A percentile compares a stretch with the other conserved stretches of the same genome.
phyloP scores from a whole-genome alignment of 2,888 invertebrate genomes.

The Polia nebulosa region DNA sequence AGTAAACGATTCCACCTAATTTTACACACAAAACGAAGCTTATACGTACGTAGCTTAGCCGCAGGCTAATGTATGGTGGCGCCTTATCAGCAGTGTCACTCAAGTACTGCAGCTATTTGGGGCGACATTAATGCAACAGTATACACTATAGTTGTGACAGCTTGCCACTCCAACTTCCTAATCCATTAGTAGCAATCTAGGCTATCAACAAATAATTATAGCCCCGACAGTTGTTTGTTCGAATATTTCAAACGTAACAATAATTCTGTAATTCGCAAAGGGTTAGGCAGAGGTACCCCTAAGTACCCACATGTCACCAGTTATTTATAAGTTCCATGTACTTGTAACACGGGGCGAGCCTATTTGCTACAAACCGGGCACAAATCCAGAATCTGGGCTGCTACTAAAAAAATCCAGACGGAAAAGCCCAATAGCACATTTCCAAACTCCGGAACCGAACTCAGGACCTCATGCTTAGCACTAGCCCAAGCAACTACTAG shows the following conservation, averaged over 20 bases:
- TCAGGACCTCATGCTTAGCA: too few species aligned
- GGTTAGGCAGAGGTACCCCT: not conserved
- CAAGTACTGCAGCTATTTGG: constrained; percentile 22
- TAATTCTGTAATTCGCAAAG: not conserved
- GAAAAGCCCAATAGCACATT: too few species aligned
- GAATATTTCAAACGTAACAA: not conserved
- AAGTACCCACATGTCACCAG: too few species aligned
- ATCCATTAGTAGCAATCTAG: constrained; percentile 26
- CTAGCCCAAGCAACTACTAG: too few species aligned
- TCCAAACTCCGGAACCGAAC: too few species aligned
- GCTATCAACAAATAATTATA: not conserved
- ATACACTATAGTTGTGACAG: not conserved
- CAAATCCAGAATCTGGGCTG: too few species aligned
- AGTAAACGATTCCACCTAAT: not conserved
- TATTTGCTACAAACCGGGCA: too few species aligned
- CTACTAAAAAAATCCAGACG: too few species aligned
- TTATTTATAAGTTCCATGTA: too few species aligned
- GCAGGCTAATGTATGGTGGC: not conserved
- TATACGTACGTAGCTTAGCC: not conserved
- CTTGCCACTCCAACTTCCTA: not conserved
- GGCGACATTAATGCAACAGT: constrained; percentile 9
- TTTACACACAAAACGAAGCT: not conserved
- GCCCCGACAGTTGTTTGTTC: not conserved
- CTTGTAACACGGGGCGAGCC: too few species aligned
- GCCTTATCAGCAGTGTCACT: not conserved